Evolutionary conservation across 2,888 invertebrate species (phyloP).

Genomic region (Drosophila tanythrix): DNA sequence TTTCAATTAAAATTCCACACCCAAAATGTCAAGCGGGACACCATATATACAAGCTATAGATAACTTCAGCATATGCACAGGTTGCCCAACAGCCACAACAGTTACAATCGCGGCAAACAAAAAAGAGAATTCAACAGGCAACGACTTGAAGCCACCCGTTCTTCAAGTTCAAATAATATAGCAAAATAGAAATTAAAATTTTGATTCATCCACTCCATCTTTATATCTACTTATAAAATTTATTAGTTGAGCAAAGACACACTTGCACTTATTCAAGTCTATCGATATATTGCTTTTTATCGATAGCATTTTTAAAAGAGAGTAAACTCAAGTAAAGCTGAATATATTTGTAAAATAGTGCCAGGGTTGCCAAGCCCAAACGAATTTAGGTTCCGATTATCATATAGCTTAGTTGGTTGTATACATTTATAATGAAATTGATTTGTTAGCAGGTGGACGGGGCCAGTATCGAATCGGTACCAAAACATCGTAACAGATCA

Average conservation of each 20-base stretch:
- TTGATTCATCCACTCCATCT: neutral
- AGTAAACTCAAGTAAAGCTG: neutral
- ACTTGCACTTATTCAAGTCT: neutral
- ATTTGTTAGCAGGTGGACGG: neutral
- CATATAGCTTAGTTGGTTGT: neutral
- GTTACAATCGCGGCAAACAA: slow-evolving; percentile 1
- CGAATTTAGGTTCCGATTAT: too few species aligned
- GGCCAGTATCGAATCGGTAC: neutral
- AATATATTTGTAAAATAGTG: neutral
- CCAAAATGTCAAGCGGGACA: slow-evolving; percentile 59
- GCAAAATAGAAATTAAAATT: neutral
- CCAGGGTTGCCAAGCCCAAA: neutral
- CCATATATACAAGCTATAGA: slow-evolving; percentile 64
- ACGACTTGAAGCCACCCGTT: slow-evolving; percentile 23
- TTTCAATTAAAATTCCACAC: slow-evolving; percentile 84
- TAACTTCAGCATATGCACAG: slow-evolving; percentile 73
- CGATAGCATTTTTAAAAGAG: neutral
- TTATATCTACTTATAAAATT: neutral
- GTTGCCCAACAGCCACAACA: slow-evolving; percentile 44
- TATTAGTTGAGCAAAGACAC: neutral
- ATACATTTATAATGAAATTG: neutral
- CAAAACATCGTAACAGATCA: neutral
- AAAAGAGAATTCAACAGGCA: too few species aligned
- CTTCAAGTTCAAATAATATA: neutral
- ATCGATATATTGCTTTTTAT: neutral